Conservation (phyloP, 2,797 vertebrate genomes). For the Ceryle rudis region DNA sequence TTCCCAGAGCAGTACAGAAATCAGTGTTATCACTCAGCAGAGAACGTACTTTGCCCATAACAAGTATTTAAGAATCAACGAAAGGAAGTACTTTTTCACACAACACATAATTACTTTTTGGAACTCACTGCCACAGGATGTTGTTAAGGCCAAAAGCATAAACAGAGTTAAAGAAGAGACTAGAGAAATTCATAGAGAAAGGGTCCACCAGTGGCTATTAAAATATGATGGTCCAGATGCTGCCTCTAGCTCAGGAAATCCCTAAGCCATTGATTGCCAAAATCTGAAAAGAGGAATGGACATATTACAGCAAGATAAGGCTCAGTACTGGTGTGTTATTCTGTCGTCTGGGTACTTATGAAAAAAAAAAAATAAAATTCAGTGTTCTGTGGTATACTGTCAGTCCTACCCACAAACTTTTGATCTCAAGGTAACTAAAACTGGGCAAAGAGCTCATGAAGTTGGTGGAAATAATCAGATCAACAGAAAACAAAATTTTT, state of each 20-base stretch:
- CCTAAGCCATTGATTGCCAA: slow-evolving; percentile 37
- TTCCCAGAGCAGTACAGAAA: slow-evolving; percentile 1
- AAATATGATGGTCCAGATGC: slow-evolving; percentile 61
- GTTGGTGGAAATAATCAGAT: background rate
- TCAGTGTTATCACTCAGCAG: slow-evolving; percentile 40
- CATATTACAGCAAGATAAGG: background rate
- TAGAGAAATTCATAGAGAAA: slow-evolving; percentile 34
- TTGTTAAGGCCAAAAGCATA: slow-evolving; percentile 53
- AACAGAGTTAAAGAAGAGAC: slow-evolving; percentile 43
- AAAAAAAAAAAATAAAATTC: background rate
- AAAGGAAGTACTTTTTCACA: slow-evolving; percentile 69
- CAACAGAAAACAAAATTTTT: background rate
- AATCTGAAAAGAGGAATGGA: background rate
- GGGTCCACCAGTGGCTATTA: slow-evolving; percentile 24
- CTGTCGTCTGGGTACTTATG: background rate
- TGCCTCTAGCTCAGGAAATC: slow-evolving; percentile 60
- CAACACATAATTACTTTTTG: slow-evolving; percentile 62
- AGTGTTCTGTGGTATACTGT: background rate
- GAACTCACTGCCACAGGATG: slow-evolving; percentile 57
- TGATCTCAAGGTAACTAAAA: background rate
- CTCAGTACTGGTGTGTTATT: background rate
- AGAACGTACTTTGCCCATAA: background rate
- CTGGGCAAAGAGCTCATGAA: background rate
- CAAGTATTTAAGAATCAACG: slow-evolving; percentile 42
- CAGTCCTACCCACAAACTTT: background rate